Evolutionary conservation across 2,888 invertebrate species (phyloP), one percentile per base, ranked within the genome.

Genomic region (Choristoneura rosaceana): DNA sequence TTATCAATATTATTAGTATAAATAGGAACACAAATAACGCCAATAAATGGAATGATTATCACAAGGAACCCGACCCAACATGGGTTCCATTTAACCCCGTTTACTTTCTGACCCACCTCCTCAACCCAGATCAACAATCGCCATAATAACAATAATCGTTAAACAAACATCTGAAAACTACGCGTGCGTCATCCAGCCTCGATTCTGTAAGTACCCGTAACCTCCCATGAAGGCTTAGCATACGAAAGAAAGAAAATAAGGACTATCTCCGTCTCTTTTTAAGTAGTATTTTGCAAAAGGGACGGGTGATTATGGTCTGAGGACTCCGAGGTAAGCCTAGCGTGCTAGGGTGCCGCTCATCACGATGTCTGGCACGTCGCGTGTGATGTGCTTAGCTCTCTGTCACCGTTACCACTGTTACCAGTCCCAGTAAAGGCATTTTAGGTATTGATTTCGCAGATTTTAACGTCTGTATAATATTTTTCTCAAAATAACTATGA

Each of bases 131-230:
- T 47, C 14, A 43, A 63, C 25, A 63, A 63, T 64, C 33, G 50
- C n/a, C 63, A 64, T 64, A 64, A 50, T 14, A 33, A 50, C 34
- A 64, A 33, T 50, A 64, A 64, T 64, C 64, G 50, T 34, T 50
- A 64, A 34, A 33, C 47, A 50, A 64, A 64, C 55, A 63, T 45
- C 63, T 47, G 63, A 47, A 34, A 59, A 45, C 47, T 47, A 50
- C 15, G 15, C 50, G 10, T 50, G 64, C 50, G 50, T 64, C 64
- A 64, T 15, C 50, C 34, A 64, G 34, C 64, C 64, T 64, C 64
- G 50, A 50, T 64, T 34, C 50, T 8, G 14, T 60, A 60, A 60
- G 25, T 25, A 38, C 38, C 7, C 38, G 38, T 38, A 38, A 38
- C 41, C 38, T 25, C 59, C 59, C 8, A 34, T 59, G 59, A 59